Conservation (phyloP, 2,888 invertebrate species). For the Conchocele bisecta region DNA sequence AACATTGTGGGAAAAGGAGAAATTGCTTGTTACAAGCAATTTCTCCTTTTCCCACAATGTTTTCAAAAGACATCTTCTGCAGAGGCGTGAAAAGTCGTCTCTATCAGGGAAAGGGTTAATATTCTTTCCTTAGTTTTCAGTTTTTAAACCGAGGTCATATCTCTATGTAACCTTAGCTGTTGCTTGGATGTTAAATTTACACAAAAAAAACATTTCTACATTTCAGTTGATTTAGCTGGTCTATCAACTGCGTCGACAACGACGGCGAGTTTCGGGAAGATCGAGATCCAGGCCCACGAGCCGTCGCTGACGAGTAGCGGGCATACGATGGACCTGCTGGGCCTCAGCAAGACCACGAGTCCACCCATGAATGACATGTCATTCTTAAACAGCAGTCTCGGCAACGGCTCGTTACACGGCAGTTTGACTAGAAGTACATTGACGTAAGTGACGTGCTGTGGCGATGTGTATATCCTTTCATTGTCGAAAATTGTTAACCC, state of each 20-base stretch:
- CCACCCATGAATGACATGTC: conserved; percentile 43
- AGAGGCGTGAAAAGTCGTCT: too few relatives aligned
- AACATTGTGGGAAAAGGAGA: too few relatives aligned
- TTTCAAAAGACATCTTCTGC: too few relatives aligned
- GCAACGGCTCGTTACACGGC: conserved; percentile 54
- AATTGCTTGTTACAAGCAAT: too few relatives aligned
- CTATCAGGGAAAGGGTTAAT: too few relatives aligned
- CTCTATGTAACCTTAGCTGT: too few relatives aligned
- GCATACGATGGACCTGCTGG: conserved; percentile 71
- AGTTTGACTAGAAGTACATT: conserved; percentile 49
- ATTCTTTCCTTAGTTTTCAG: background rate
- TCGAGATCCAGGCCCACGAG: conserved; percentile 55
- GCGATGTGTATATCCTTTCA: background rate
- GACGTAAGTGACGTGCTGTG: conserved; percentile 35
- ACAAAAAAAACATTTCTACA: too few relatives aligned
- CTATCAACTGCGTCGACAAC: conserved; percentile 59
- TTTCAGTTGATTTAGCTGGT: conserved; percentile 72
- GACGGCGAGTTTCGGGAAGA: conserved; percentile 62
- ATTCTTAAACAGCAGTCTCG: conserved; percentile 54
- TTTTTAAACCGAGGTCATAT: background rate
- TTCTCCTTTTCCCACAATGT: too few relatives aligned
- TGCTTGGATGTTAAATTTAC: too few relatives aligned
- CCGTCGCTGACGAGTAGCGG: conserved; percentile 51
- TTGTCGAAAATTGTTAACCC: too few relatives aligned
- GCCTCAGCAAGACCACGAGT: conserved; percentile 71